A percentile compares a stretch with the other conserved stretches of the same genome.
phyloP scores from a whole-genome alignment of 2,888 invertebrate genomes.

The Zygogramma bicolorata region DNA sequence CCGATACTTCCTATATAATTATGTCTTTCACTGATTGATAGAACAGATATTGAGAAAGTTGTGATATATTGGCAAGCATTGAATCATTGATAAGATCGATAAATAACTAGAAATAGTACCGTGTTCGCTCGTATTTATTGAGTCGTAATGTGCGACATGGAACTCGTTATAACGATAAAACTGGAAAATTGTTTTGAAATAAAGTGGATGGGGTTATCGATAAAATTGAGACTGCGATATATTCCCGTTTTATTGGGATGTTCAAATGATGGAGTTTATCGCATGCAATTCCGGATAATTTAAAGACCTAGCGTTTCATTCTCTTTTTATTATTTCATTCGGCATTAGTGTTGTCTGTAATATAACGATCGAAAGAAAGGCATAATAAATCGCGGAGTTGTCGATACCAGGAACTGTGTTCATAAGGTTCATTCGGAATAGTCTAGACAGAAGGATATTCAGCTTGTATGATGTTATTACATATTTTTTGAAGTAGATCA shows the following conservation, averaged over 20 bases:
- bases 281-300: not conserved
- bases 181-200: not conserved
- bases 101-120: constrained; percentile 2
- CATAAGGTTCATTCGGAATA: no score
- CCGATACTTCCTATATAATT: not conserved
- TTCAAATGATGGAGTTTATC: not conserved
- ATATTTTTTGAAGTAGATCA: no score
- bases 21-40: not conserved
- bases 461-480: no score
- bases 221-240: not conserved
- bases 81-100: constrained; percentile 18
- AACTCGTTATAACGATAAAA: not conserved
- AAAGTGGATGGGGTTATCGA: not conserved
- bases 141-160: constrained; percentile 1
- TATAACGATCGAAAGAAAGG: no score
- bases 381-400: no score
- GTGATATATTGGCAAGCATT: constrained; percentile 17
- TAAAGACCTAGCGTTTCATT: not conserved
- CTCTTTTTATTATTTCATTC: not conserved
- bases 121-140: not conserved
- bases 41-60: constrained; percentile 1
- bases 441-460: no score
- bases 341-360: not conserved
- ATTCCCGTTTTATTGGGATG: not conserved
- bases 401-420: no score